phyloP scores from a whole-genome alignment of 2,113 vertebrate species.

The Stigmatopora argus region DNA sequence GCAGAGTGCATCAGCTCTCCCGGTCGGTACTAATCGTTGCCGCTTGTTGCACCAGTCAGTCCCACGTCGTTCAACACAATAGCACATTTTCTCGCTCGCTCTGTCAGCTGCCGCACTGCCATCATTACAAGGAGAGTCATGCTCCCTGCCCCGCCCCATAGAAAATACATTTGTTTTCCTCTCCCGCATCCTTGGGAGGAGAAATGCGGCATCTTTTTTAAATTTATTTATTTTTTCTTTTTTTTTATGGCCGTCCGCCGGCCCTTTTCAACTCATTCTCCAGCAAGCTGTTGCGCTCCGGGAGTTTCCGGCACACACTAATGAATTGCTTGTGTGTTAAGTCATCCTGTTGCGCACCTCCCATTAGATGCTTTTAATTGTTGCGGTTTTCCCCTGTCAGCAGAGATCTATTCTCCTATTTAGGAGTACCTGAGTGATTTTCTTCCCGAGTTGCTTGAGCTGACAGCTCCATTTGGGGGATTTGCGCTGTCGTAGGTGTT shows the following conservation, averaged over 20 bases:
- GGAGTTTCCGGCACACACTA: constrained; percentile 5
- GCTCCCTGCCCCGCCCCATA: constrained; percentile 37
- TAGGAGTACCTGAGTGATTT: constrained; percentile 17
- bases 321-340: constrained; percentile 2
- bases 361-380: constrained; percentile 4
- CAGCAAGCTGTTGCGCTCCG: constrained; percentile 6
- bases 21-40: background rate
- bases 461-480: constrained; percentile 37
- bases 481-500: constrained; percentile 32
- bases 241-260: background rate
- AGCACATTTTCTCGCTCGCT: constrained; percentile 35
- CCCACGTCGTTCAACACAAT: constrained; percentile 3
- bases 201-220: constrained; percentile 13
- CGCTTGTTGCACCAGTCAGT: background rate
- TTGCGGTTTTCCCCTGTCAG: constrained; percentile 9
- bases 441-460: constrained; percentile 1
- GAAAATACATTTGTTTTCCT: constrained; percentile 46
- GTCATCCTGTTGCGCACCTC: background rate
- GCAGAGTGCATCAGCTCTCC: background rate
- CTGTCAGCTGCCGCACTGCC: constrained; percentile 47
- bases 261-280: constrained; percentile 7
- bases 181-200: constrained; percentile 41
- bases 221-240: too few species aligned
- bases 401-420: constrained; percentile 9
- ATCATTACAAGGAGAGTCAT: constrained; percentile 66